phyloP scores from a whole-genome alignment of 2,113 vertebrate species.

The Malaclemys terrapin region DNA sequence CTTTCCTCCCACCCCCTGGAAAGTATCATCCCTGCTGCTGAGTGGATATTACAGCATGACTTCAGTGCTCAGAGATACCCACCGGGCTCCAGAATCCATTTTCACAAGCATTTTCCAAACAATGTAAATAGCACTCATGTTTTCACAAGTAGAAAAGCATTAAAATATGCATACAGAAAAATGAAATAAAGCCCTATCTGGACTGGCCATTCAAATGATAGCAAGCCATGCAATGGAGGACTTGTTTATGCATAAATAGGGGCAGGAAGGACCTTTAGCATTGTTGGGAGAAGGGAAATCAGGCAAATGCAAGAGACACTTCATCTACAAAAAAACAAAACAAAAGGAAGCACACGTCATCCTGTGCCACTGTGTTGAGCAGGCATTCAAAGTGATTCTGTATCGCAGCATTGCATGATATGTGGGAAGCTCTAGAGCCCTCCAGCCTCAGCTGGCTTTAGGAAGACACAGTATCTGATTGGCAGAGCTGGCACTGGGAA shows the following conservation, averaged over 20 bases:
- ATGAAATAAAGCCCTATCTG: conserved; percentile 16
- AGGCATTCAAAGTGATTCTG: not conserved
- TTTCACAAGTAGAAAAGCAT: conserved; percentile 8
- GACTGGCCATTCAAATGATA: not conserved
- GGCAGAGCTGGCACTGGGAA: not conserved
- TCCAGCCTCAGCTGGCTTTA: conserved; percentile 5
- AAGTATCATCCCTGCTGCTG: conserved; percentile 12
- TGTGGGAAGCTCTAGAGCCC: not conserved
- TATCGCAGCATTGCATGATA: not conserved
- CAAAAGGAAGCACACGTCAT: not conserved
- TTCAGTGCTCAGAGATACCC: not conserved
- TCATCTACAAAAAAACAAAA: not conserved
- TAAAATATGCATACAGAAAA: not conserved
- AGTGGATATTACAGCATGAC: not conserved
- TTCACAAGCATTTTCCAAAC: conserved; percentile 26
- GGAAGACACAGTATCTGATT: not conserved
- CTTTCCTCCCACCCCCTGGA: not conserved
- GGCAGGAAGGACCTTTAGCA: not conserved
- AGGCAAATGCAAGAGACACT: not conserved
- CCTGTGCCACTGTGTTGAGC: not conserved
- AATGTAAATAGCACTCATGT: not conserved
- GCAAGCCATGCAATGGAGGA: not conserved
- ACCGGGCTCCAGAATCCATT: conserved; percentile 17
- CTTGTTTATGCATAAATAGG: not conserved
- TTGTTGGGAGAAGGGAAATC: not conserved